Percentiles rank a stretch among this genome's conserved stretches.
phyloP scores from a whole-genome alignment of 2,113 vertebrate species.

The Helogale parvula region DNA sequence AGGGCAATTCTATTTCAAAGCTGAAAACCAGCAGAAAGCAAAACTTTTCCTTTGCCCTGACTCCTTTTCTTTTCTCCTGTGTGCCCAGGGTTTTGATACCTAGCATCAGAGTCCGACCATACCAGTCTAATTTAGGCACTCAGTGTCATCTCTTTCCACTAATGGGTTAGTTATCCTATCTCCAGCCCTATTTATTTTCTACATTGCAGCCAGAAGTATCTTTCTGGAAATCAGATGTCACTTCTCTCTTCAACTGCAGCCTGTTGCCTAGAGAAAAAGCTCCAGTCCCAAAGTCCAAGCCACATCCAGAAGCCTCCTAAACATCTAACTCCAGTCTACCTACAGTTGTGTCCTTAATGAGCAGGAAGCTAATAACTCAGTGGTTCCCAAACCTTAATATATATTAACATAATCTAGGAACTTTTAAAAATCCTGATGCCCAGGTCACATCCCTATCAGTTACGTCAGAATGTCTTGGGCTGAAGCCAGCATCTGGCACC shows the following conservation, averaged over 20 bases:
- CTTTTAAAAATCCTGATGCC: not conserved
- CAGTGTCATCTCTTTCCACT: rapidly evolving
- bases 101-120: not conserved
- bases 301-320: not conserved
- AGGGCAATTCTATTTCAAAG: not conserved
- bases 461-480: not conserved
- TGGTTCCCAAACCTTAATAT: not conserved
- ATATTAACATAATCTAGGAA: not conserved
- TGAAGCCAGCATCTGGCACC: not conserved
- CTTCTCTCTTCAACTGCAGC: not conserved
- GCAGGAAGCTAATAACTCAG: not conserved
- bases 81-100: not conserved
- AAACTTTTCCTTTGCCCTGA: not conserved
- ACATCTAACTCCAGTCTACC: not conserved
- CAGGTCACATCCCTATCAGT: not conserved
- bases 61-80: not conserved
- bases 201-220: not conserved
- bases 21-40: not conserved
- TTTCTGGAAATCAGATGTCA: constrained; percentile 6
- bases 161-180: not conserved
- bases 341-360: not conserved
- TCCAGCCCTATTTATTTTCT: not conserved
- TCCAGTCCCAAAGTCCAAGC: not conserved
- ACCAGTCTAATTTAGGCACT: not conserved
- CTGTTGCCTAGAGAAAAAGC: not conserved